Conservation (phyloP, 2,113 vertebrate species). For the Hylia prasina region DNA sequence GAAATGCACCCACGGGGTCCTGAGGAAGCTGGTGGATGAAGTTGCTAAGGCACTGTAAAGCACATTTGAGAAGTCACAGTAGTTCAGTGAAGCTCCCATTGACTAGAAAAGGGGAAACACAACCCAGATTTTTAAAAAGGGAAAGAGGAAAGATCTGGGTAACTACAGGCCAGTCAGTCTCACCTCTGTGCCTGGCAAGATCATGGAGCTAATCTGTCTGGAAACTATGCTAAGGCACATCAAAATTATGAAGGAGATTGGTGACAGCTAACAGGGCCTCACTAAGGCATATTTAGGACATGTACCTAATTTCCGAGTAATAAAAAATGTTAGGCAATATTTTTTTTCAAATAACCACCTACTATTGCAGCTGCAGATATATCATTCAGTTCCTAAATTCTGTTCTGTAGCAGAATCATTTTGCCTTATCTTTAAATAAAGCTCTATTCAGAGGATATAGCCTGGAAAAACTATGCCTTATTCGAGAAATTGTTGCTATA, state of each 20-base stretch:
- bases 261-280: not conserved
- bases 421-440: slow-evolving; percentile 13
- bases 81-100: not conserved
- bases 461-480: not conserved
- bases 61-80: not conserved
- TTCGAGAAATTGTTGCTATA: not conserved
- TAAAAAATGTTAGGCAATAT: not conserved
- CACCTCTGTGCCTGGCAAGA: not conserved
- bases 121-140: not conserved
- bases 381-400: not conserved
- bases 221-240: not conserved
- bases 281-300: not conserved
- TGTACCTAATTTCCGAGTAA: not conserved
- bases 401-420: not conserved
- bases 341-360: not conserved
- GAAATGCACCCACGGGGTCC: not conserved
- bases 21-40: not conserved
- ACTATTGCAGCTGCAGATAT: not conserved
- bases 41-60: not conserved
- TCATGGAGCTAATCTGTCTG: not conserved
- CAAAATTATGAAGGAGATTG: not conserved
- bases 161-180: not conserved
- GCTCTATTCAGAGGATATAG: not conserved
- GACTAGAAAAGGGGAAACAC: not conserved
- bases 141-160: not conserved